Percentiles rank a stretch among this genome's conserved stretches.
These are phyloP conservation scores for Ophiothrix spiculata DNA, from an alignment of 35 echinoderm and acorn worm genomes.

Conservation along the genomic window DNA sequence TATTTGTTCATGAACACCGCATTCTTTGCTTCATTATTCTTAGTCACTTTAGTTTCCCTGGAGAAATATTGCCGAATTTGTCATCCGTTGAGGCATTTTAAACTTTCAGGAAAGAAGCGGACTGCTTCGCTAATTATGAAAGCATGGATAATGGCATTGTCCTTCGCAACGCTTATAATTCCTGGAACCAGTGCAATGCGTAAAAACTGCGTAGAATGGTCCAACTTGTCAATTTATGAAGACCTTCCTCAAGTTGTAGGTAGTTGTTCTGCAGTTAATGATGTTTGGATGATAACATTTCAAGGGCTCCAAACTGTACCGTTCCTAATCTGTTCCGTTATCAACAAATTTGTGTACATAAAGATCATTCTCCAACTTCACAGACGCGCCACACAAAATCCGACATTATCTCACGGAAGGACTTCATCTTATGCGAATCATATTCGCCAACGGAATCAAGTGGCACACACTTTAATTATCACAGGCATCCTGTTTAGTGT, in stretches of 20 bases:
- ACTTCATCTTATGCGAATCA: background rate
- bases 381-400: background rate
- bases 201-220: constrained; percentile 6
- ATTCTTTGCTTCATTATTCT: constrained; percentile 25
- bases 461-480: constrained; percentile 19
- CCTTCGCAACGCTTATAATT: background rate
- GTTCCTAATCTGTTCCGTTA: background rate
- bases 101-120: background rate
- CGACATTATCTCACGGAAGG: background rate
- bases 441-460: constrained; percentile 5
- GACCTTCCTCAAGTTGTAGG: background rate
- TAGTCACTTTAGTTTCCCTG: constrained; percentile 33
- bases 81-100: constrained; percentile 20
- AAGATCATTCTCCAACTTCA: background rate
- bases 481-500: constrained; percentile 35
- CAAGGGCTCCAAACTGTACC: background rate
- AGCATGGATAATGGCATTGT: background rate
- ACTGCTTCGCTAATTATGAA: constrained; percentile 8
- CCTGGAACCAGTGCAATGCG: background rate
- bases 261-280: background rate
- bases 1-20: constrained; percentile 15
- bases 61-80: constrained; percentile 43
- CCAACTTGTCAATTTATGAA: background rate
- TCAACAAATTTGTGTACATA: background rate
- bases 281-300: background rate